Base-by-base conservation (phyloP, 2,888 invertebrate species). In the Polymixis lichenea region DNA sequence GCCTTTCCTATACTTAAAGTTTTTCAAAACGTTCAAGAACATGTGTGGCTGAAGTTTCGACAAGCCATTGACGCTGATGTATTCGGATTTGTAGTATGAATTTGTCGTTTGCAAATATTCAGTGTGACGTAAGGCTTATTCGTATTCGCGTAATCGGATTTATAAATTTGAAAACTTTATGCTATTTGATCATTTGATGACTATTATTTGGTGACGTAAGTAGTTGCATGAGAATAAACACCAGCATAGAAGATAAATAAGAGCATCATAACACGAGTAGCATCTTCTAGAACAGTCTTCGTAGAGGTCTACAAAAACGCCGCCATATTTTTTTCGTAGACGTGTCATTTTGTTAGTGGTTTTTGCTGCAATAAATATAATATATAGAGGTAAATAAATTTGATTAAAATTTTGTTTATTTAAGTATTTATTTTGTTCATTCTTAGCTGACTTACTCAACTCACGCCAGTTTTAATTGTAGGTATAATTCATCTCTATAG, bases 1-100 rank as follows among this genome's bases (percentile, higher is more conserved):
- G 89, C 90, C 84, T 90, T 90, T 91, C 90, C 92, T 87, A 90
- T 92, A 92, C 93, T 94, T 94, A 91, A 93, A 94, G 88, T 91
- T 91, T 90, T 90, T 92, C 90, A 90, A 88, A 89, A 90, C 86
- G 88, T 79, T 87, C 83, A 75, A 80, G 91, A 93, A 94, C 95
- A 95, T 94, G 92, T 96, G 95, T 93, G 93, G 80, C 88, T 85
- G 82, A 90, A 89, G 84, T 87, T 92, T 90, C 87, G 90, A 90
- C 90, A 89, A 86, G 85, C 88, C 78, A 80, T 87, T 78, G 88
- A 87, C 86, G 86, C 78, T 86, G 82, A 89, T 86, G 80, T 86
- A 87, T 88, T 86, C 84, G 73, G 82, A 91, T 91, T 90, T 89
- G 78, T 85, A 73, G 84, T 86, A 91, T 92, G 92, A 91, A 93